A percentile compares a stretch with the other conserved stretches of the same genome.
These are phyloP conservation scores for Crotalus tigris DNA, from an alignment of 2,113 vertebrate genomes.

Conservation along the genomic window DNA sequence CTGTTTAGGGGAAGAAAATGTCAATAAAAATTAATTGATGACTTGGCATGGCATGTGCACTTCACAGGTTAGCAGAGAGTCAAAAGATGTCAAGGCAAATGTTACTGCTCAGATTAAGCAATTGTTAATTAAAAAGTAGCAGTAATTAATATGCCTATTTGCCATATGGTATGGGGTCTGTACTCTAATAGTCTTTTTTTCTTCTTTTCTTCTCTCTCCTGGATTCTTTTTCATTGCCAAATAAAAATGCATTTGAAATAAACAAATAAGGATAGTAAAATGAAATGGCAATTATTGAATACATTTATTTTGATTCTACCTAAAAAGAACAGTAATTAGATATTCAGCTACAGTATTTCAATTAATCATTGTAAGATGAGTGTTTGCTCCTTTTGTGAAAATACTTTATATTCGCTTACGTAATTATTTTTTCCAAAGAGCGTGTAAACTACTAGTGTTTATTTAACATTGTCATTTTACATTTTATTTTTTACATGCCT, in stretches of 20 bases:
- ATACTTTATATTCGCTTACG: neutral
- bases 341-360: conserved; percentile 9
- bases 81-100: conserved; percentile 66
- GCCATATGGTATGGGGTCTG: conserved; percentile 69
- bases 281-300: conserved; percentile 20
- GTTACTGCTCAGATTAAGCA: conserved; percentile 69
- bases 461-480: neutral
- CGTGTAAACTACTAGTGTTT: neutral
- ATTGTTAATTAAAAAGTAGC: conserved; percentile 75
- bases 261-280: neutral
- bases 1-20: conserved; percentile 66
- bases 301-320: conserved; percentile 27
- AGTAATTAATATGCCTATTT: conserved; percentile 70
- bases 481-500: neutral
- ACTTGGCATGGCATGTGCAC: conserved; percentile 52
- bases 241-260: conserved; percentile 15
- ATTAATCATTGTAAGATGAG: conserved; percentile 4
- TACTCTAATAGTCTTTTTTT: neutral
- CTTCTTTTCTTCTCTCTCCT: neutral
- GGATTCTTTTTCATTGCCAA: conserved; percentile 37
- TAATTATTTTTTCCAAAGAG: neutral
- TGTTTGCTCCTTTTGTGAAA: neutral
- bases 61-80: conserved; percentile 56
- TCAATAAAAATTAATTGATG: conserved; percentile 77
- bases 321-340: conserved; percentile 24